These are phyloP conservation scores for Ceyx melanurus DNA, from an alignment of 2,113 vertebrate genomes.

Conservation along the genomic window DNA sequence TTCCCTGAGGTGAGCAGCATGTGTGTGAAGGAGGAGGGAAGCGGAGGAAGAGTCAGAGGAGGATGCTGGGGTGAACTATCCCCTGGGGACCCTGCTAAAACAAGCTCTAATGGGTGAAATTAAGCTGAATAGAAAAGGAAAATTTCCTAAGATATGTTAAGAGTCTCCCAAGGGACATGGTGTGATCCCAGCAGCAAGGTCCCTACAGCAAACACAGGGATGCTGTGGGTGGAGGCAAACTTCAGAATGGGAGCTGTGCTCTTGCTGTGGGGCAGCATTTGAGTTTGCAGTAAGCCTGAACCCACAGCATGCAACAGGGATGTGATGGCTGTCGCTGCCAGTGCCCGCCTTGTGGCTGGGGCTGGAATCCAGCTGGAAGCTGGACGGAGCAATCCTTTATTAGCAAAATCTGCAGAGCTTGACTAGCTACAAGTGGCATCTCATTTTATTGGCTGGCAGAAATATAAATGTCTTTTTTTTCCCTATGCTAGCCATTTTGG, in stretches of 20 bases:
- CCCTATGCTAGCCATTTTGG: not conserved
- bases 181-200: not conserved
- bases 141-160: not conserved
- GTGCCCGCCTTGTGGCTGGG: not conserved
- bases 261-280: fast-evolving
- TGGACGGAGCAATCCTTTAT: slow-evolving; percentile 10
- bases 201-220: not conserved
- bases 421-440: slow-evolving; percentile 19
- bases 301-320: fast-evolving
- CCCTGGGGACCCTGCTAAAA: not conserved
- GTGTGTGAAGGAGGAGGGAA: fast-evolving
- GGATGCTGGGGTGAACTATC: not conserved
- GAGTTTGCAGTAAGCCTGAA: not conserved
- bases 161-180: not conserved
- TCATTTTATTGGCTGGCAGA: slow-evolving; percentile 25
- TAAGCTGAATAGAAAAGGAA: slow-evolving; percentile 2
- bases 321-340: not conserved
- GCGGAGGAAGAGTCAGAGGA: not conserved
- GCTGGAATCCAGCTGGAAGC: slow-evolving; percentile 57
- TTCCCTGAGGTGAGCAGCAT: not conserved
- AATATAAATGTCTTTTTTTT: not conserved
- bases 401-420: slow-evolving; percentile 64
- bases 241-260: not conserved
- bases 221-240: not conserved
- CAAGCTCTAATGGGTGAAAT: slow-evolving; percentile 44